phyloP scores from a whole-genome alignment of 2,113 vertebrate genomes.

The Oncorhynchus masou region DNA sequence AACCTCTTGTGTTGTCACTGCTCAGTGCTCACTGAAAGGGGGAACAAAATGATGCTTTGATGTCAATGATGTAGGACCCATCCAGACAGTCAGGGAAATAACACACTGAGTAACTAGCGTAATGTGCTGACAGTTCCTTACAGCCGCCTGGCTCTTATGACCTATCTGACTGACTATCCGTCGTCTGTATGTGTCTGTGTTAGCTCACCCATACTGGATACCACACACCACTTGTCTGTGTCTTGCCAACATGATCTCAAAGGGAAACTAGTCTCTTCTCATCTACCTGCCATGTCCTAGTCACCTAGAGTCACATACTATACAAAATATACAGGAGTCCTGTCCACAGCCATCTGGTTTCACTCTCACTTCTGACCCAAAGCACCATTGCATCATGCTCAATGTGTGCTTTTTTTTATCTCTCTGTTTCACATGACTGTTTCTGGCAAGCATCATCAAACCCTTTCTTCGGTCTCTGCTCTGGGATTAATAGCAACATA shows the following conservation, averaged over 20 bases:
- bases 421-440: neutral
- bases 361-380: neutral
- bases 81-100: neutral
- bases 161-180: no score
- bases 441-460: neutral
- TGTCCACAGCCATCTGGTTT: neutral
- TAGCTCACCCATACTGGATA: no score
- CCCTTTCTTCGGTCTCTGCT: neutral
- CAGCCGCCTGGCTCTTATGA: conserved; percentile 13
- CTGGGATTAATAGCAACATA: neutral
- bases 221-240: no score
- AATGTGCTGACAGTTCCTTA: conserved; percentile 36
- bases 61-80: conserved; percentile 12
- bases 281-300: neutral
- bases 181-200: no score
- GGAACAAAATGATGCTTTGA: conserved; percentile 38
- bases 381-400: neutral
- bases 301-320: neutral
- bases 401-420: neutral
- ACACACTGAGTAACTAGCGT: neutral
- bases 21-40: conserved; percentile 17
- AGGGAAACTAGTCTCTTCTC: neutral
- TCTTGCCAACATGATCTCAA: no score
- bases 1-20: conserved; percentile 33
- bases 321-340: neutral